Evolutionary conservation across 2,888 invertebrate genomes (phyloP).

Genomic region (Scaptodrosophila latifasciaeformis): DNA sequence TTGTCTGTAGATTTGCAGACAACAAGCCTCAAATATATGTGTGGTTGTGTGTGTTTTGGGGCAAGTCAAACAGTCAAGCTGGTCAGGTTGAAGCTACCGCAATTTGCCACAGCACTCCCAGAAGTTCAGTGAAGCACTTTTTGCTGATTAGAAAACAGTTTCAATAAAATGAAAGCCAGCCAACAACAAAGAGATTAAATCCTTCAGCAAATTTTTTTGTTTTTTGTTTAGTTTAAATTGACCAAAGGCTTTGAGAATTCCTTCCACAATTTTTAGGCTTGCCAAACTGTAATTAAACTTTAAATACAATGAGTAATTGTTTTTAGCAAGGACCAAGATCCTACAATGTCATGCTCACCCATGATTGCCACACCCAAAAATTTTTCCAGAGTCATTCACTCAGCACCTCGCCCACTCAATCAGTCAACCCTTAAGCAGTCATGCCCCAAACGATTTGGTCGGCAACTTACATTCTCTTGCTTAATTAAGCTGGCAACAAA

Average conservation of each 20-base stretch:
- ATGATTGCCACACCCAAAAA: too few species aligned
- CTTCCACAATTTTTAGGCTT: too few species aligned
- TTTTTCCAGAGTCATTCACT: too few species aligned
- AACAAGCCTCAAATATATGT: too few species aligned
- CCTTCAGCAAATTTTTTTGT: too few species aligned
- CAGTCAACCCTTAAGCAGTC: too few species aligned
- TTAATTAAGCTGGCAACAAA: constrained; percentile 54
- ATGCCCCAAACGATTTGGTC: too few species aligned
- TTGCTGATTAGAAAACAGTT: constrained; percentile 41
- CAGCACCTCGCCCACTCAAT: not conserved
- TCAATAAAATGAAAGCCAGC: constrained; percentile 2
- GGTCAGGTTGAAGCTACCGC: too few species aligned
- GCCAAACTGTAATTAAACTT: constrained; percentile 44
- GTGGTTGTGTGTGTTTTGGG: not conserved
- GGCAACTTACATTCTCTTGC: constrained; percentile 10
- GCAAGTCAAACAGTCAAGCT: too few species aligned
- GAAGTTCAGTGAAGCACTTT: constrained; percentile 37
- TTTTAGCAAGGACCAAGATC: constrained; percentile 22
- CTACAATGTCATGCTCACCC: constrained; percentile 12
- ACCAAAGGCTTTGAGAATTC: not conserved
- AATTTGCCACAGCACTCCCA: too few species aligned
- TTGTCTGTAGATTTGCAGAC: too few species aligned
- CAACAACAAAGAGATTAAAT: constrained; percentile 23
- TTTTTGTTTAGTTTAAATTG: not conserved
- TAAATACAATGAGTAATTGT: constrained; percentile 56